These are phyloP conservation scores for Mythimna impura DNA, from an alignment of 2,888 invertebrate genomes.

Conservation along the genomic window DNA sequence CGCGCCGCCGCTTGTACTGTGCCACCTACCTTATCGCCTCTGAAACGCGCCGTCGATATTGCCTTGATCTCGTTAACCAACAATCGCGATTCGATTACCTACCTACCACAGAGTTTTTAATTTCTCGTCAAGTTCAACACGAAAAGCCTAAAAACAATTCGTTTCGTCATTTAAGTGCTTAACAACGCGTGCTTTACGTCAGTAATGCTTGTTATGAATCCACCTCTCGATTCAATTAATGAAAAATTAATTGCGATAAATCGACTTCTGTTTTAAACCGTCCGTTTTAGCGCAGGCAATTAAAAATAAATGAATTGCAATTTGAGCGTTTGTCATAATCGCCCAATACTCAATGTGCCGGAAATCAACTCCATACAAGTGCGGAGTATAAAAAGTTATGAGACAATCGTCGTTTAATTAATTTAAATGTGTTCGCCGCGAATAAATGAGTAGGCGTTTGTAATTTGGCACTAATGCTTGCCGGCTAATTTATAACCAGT, in stretches of 20 bases:
- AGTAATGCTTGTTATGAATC: constrained; percentile 55
- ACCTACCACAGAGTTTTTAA: constrained; percentile 81
- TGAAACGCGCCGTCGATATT: constrained; percentile 78
- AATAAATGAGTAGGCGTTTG: constrained; percentile 15
- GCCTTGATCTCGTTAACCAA: constrained; percentile 86
- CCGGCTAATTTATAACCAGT: constrained; percentile 14
- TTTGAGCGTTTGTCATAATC: constrained; percentile 33
- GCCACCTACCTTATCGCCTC: constrained; percentile 85
- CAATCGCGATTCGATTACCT: constrained; percentile 81
- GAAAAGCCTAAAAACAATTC: constrained; percentile 62
- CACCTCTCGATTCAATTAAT: constrained; percentile 50
- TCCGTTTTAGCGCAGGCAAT: constrained; percentile 40
- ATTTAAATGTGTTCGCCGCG: constrained; percentile 17
- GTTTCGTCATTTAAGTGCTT: constrained; percentile 64
- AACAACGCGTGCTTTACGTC: constrained; percentile 65
- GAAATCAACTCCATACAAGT: constrained; percentile 36
- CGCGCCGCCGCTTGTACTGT: constrained; percentile 82
- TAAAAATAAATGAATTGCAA: constrained; percentile 40
- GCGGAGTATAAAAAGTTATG: constrained; percentile 8
- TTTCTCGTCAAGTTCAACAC: constrained; percentile 71
- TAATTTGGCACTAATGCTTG: constrained; percentile 32
- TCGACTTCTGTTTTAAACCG: constrained; percentile 37
- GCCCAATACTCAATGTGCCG: constrained; percentile 28
- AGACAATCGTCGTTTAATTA: constrained; percentile 29
- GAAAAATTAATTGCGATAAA: constrained; percentile 55